Evolutionary conservation across 2,113 vertebrate species (phyloP), one percentile per base, ranked within the genome.

Genomic region (Castor canadensis): DNA sequence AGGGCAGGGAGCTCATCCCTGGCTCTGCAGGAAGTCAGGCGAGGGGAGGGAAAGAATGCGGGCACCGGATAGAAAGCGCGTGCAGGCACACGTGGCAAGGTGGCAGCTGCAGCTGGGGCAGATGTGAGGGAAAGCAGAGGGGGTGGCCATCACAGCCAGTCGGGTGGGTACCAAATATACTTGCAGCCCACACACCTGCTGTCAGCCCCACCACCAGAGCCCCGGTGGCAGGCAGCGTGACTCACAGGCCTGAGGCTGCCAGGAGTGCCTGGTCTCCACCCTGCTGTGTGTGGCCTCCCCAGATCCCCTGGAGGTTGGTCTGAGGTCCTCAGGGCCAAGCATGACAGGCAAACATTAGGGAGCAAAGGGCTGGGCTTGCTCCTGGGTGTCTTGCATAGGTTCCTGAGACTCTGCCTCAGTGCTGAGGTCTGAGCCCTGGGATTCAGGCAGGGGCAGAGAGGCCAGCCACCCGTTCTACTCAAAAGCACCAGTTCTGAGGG

Each of bases 141-240:
- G 76, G 95, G 95, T 8, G 81, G 91, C 47, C 9, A 2, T 11
- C 0, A 2, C 83, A 89, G 93, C 72, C 90, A 45, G 93, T 62
- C 0, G 17, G 76, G 93, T 24, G 54, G 28, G 77, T 52, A 94
- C 85, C 92, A 66, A 76, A 95, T 75, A 93, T 82, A 91, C 85
- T 89, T 32, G 81, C 95, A 95, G 94, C 97, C 97, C 94, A 95
- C 97, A 96, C 69, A 86, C 95, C 96, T 94, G 95, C 96, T 97
- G 97, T 95, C 91, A 58, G 91, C 58, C 26, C 15, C 58, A 64
- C 95, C 80, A n/a, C 54, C 17, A 3, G 1, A 26, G 82, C 92
- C 62, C 66, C 24, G 0, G 40, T n/a, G 49, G 83, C 56, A 17
- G 64, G 77, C 85, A 20, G 80, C 0, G 0, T 84, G 96, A 96